A percentile compares a stretch with the other conserved stretches of the same genome.
These are phyloP conservation scores for Meandrina meandrites DNA, from an alignment of 92 coral and sea anemone species.

Conservation along the genomic window DNA sequence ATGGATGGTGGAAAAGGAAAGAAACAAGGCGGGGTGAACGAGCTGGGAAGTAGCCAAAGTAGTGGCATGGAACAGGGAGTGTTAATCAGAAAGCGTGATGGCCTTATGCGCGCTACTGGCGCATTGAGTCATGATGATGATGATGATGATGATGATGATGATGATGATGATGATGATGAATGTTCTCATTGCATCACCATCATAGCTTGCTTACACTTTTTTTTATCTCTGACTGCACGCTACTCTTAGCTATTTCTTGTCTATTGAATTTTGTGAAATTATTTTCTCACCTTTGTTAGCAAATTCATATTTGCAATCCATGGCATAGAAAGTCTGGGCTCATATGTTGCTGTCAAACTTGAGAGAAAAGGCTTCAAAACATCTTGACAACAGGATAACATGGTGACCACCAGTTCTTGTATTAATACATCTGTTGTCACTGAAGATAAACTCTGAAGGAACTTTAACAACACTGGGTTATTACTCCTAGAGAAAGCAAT, in stretches of 20 bases:
- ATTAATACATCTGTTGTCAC: slow-evolving; percentile 48
- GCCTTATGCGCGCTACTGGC: too few species aligned
- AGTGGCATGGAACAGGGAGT: too few species aligned
- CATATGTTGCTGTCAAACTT: slow-evolving; percentile 70
- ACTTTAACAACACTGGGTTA: slow-evolving; percentile 87
- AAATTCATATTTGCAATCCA: slow-evolving; percentile 83
- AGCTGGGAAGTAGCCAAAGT: too few species aligned
- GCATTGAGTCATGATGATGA: too few species aligned
- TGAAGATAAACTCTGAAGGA: slow-evolving; percentile 76
- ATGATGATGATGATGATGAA: too few species aligned
- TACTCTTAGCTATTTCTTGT: not conserved
- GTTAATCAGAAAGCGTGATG: too few species aligned
- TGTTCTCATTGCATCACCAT: too few species aligned
- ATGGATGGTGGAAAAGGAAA: too few species aligned
- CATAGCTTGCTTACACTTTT: too few species aligned
- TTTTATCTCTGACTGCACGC: too few species aligned
- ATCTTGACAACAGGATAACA: slow-evolving; percentile 81
- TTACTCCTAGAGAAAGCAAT: slow-evolving; percentile 67
- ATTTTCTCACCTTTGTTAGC: slow-evolving; percentile 66
- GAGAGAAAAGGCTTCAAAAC: slow-evolving; percentile 71
- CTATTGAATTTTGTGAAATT: not conserved
- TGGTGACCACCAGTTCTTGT: slow-evolving; percentile 71
- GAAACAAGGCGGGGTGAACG: too few species aligned
- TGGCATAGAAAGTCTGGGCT: slow-evolving; percentile 83
- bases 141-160: too few species aligned